Evolutionary conservation across 2,113 vertebrate species (phyloP).

Genomic region (Noctilio leporinus): DNA sequence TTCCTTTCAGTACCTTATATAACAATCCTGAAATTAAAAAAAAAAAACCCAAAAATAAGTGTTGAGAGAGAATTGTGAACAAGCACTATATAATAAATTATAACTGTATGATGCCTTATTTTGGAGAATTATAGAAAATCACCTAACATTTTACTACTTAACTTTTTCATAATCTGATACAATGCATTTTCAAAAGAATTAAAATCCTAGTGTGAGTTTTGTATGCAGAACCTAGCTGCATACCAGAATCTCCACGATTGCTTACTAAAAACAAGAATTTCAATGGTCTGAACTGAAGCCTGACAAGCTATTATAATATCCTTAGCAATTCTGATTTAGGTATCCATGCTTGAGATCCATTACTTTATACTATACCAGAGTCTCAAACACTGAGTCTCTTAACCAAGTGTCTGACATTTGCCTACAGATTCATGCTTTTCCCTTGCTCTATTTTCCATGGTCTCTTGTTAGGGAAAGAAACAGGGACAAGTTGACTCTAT

Average conservation of each 20-base stretch:
- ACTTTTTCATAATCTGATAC: background rate
- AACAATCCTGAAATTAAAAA: background rate
- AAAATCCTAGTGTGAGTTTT: background rate
- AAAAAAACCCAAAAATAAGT: background rate
- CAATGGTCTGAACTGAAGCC: background rate
- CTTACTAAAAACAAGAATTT: background rate
- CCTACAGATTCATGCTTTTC: background rate
- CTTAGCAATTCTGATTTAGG: background rate
- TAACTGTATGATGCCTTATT: background rate
- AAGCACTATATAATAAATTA: background rate
- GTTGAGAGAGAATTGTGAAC: background rate
- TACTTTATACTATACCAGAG: background rate
- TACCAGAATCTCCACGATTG: background rate
- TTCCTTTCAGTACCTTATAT: background rate
- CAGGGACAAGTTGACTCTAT: too few species aligned
- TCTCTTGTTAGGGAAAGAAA: background rate
- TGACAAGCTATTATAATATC: background rate
- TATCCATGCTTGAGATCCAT: background rate
- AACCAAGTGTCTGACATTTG: background rate
- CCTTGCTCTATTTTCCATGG: background rate
- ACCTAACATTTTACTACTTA: background rate
- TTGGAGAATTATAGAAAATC: background rate
- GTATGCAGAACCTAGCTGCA: background rate
- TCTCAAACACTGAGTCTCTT: background rate
- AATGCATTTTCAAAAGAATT: background rate